phyloP scores from a whole-genome alignment of 2,888 invertebrate genomes.

The Apotomis turbidana region DNA sequence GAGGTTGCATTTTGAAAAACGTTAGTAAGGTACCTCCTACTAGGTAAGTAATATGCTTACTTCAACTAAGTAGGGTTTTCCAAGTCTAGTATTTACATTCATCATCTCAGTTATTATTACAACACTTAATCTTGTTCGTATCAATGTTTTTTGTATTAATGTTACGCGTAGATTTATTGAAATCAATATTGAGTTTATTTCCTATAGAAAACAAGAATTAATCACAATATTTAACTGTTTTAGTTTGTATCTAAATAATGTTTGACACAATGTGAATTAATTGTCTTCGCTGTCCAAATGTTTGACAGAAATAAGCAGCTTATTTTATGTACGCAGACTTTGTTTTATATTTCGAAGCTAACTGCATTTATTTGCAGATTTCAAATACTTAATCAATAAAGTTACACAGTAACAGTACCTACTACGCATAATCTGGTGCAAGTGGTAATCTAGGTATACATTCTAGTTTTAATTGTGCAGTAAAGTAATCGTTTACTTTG shows the following conservation, averaged over 20 bases:
- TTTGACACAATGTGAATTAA: neutral
- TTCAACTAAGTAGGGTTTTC: no score
- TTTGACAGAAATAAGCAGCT: neutral
- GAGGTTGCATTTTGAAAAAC: no score
- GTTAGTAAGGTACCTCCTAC: no score
- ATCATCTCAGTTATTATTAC: no score
- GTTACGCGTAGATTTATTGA: no score
- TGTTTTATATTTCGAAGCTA: neutral
- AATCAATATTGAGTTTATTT: no score
- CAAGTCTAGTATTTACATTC: no score
- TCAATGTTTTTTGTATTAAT: no score
- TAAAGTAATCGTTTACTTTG: no score
- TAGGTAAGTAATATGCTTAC: no score
- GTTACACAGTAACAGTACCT: neutral
- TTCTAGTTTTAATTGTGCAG: no score
- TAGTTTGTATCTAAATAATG: neutral
- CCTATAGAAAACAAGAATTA: neutral
- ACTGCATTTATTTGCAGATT: neutral
- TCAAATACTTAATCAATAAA: conserved; percentile 4
- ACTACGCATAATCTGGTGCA: neutral
- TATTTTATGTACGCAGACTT: neutral
- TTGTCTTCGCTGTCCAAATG: neutral
- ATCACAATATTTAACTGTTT: neutral
- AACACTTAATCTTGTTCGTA: no score
- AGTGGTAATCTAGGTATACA: neutral